Evolutionary conservation across 2,888 invertebrate genomes (phyloP).

Genomic region (Neocrepidodera transversa): DNA sequence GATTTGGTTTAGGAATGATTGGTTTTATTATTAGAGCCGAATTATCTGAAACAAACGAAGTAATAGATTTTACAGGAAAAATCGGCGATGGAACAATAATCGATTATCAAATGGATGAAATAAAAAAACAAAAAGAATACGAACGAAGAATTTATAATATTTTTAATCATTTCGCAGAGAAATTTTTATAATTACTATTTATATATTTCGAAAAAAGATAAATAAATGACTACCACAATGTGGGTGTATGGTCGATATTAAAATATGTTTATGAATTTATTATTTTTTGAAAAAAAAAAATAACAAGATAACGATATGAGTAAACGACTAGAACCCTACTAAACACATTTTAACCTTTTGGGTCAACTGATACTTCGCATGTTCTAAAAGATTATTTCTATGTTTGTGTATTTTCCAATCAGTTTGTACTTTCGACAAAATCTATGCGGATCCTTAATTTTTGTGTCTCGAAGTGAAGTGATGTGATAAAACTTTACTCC

Average conservation of each 20-base stretch:
- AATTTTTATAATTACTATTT: conserved; percentile 13
- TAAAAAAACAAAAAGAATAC: conserved; percentile 35
- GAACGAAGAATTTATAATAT: conserved; percentile 22
- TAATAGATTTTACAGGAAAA: conserved; percentile 39
- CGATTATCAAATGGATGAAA: conserved; percentile 23
- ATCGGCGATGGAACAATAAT: conserved; percentile 32
- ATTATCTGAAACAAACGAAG: conserved; percentile 41
- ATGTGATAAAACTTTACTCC: no score
- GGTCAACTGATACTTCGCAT: conserved; percentile 34
- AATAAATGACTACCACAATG: background rate
- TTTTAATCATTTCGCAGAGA: conserved; percentile 27
- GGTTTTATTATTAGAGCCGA: conserved; percentile 42
- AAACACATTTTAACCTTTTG: conserved; percentile 29
- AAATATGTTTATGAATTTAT: conserved; percentile 9
- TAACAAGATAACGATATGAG: conserved; percentile 16
- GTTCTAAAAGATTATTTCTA: conserved; percentile 21
- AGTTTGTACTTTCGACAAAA: conserved; percentile 16
- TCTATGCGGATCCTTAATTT: background rate
- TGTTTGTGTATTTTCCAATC: conserved; percentile 17
- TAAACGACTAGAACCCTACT: conserved; percentile 19
- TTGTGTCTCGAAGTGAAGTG: no score
- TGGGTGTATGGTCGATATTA: conserved; percentile 14
- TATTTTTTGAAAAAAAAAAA: conserved; percentile 9
- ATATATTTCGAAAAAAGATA: no score
- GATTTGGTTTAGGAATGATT: conserved; percentile 42